A percentile compares a stretch with the other conserved stretches of the same genome.
These are phyloP conservation scores for Bufotes viridis DNA, from an alignment of 2,797 vertebrate genomes.

Conservation along the genomic window DNA sequence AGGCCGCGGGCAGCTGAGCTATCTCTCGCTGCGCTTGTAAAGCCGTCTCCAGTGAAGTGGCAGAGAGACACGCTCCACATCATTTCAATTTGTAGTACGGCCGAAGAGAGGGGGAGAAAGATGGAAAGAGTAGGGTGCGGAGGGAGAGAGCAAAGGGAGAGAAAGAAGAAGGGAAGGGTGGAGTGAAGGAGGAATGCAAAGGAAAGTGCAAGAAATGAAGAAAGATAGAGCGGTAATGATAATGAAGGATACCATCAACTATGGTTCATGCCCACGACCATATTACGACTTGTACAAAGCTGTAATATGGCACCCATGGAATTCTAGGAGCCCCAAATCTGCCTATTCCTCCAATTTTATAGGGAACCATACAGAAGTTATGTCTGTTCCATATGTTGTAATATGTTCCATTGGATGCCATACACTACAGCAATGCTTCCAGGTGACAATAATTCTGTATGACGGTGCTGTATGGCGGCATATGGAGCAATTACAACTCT, in stretches of 20 bases:
- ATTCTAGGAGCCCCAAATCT: neutral
- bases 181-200: neutral
- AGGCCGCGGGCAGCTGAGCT: conserved; percentile 60
- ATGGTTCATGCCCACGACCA: neutral
- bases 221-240: neutral
- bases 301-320: neutral
- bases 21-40: conserved; percentile 60
- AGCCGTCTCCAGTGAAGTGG: conserved; percentile 61
- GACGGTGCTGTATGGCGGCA: too few species aligned
- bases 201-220: neutral
- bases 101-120: conserved; percentile 23
- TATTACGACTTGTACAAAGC: neutral
- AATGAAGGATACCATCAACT: neutral
- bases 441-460: too few species aligned
- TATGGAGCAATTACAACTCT: too few species aligned
- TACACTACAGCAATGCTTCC: too few species aligned
- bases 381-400: too few species aligned
- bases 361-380: too few species aligned
- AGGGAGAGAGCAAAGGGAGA: neutral
- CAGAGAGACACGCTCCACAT: conserved; percentile 61
- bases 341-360: too few species aligned
- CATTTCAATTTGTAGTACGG: conserved; percentile 62
- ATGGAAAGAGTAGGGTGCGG: neutral
- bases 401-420: too few species aligned
- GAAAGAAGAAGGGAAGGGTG: neutral